Percentiles rank a stretch among this genome's conserved stretches.
These are phyloP conservation scores for Vireo altiloquus DNA, from an alignment of 2,113 vertebrate species.

Conservation along the genomic window DNA sequence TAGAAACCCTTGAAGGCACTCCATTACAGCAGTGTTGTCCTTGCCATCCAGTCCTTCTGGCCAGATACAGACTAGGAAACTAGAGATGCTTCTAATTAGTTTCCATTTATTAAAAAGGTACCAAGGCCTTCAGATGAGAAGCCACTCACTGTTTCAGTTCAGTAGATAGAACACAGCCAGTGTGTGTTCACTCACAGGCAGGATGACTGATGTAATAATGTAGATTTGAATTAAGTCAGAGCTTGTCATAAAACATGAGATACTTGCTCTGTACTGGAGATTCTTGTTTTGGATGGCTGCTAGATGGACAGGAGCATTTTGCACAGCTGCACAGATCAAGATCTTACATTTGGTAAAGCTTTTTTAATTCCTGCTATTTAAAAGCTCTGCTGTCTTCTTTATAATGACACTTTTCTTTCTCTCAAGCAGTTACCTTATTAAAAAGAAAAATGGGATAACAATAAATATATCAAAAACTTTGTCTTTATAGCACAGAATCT, in stretches of 20 bases:
- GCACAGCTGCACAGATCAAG: too few species aligned
- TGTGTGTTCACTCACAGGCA: neutral
- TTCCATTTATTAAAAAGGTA: neutral
- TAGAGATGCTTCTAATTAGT: neutral
- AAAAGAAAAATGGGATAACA: neutral
- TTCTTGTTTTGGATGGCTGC: too few species aligned
- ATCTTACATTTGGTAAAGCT: too few species aligned
- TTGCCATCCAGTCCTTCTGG: neutral
- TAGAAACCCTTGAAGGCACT: neutral
- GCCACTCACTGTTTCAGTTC: neutral
- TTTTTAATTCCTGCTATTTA: too few species aligned
- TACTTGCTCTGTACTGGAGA: too few species aligned
- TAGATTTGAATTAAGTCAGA: neutral
- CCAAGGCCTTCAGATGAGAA: neutral
- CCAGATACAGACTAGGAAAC: neutral
- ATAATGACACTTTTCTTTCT: neutral
- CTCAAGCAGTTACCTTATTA: neutral
- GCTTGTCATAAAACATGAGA: neutral
- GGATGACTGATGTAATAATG: neutral
- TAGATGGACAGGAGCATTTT: too few species aligned
- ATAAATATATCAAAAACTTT: neutral
- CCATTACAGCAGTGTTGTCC: fast-evolving
- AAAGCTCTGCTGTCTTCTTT: neutral
- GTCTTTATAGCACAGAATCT: neutral
- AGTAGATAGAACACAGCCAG: neutral